Evolutionary conservation across 53 echinoderm and acorn worm species (phyloP), one percentile per base, ranked within the genome.

Genomic region (Temnopleurus reevesii): DNA sequence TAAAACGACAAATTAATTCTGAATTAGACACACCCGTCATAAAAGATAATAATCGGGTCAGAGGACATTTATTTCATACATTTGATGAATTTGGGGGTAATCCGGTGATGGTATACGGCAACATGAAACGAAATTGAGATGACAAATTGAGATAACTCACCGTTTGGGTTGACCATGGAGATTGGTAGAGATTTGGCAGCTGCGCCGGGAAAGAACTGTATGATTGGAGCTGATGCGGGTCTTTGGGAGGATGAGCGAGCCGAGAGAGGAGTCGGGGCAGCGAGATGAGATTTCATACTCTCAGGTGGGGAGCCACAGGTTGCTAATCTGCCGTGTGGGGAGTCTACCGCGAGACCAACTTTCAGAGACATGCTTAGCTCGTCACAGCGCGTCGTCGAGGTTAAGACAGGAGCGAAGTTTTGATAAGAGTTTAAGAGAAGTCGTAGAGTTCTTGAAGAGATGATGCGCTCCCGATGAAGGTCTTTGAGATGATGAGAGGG

Each of bases 161-260:
- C 91, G 44, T 77, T 84, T 0, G 93, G 91, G 31, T 66, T 93
- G 55, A 91, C 90, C 81, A 93, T 89, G 15, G 91, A 89, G 63
- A 91, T 86, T 4, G 93, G 93, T 3, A 93, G 64, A 23, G 89
- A 80, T 47, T 93, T 93, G 56, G 91, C 83, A 27, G 91, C 81
- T 7, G 93, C 71, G 46, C 38, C 49, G 24, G 86, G 86, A 29
- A 87, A 87, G 53, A 87, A 87, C 18, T 87, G 88, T 49, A 87
- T 66, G 71, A 87, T 65, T 15, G 88, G 88, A 51, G 88, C 88
- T 28, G 88, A 87, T 15, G 88, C 88, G 1, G 88, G 88, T 5
- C 88, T 30, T 29, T 87, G 88, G 21, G 88, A 46, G 29, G 65
- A 44, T 38, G 71, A 71, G 31, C 88, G 65, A 87, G 88, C 88